Evolutionary conservation across 23 tunicate species (phyloP).

Genomic region (Ascidia mentula): DNA sequence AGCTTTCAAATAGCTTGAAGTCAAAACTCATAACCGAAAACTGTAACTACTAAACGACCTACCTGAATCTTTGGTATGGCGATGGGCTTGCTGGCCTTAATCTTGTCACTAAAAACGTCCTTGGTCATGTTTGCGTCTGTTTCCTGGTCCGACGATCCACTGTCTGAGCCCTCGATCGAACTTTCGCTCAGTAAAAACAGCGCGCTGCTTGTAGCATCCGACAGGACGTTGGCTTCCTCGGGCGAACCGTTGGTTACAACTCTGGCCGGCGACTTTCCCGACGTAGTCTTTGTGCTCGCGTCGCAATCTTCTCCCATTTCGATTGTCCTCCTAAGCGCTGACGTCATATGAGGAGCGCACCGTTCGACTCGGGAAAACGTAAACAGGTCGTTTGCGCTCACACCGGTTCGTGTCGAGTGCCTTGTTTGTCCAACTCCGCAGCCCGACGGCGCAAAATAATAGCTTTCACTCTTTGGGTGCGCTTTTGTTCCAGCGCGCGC

Average conservation of each 20-base stretch:
- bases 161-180: neutral
- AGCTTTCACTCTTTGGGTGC: neutral
- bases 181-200: neutral
- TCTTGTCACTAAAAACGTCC: neutral
- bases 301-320: slow-evolving; percentile 16
- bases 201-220: neutral
- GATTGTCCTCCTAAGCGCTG: slow-evolving; percentile 4
- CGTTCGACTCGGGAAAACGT: slow-evolving; percentile 1
- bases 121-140: slow-evolving; percentile 20
- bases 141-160: slow-evolving; percentile 9
- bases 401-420: slow-evolving; percentile 7
- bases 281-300: neutral
- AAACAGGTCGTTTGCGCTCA: slow-evolving; percentile 9
- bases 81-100: slow-evolving; percentile 18
- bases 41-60: neutral
- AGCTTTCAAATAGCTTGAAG: neutral
- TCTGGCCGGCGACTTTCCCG: no score
- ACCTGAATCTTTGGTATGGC: slow-evolving; percentile 21
- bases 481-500: slow-evolving; percentile 8
- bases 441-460: neutral
- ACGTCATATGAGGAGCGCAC: slow-evolving; percentile 5
- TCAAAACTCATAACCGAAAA: neutral
- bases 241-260: neutral
- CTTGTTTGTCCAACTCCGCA: neutral
- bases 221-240: neutral